Base-by-base conservation (phyloP, 2,888 invertebrate genomes). In the Odontomyia ornata region DNA sequence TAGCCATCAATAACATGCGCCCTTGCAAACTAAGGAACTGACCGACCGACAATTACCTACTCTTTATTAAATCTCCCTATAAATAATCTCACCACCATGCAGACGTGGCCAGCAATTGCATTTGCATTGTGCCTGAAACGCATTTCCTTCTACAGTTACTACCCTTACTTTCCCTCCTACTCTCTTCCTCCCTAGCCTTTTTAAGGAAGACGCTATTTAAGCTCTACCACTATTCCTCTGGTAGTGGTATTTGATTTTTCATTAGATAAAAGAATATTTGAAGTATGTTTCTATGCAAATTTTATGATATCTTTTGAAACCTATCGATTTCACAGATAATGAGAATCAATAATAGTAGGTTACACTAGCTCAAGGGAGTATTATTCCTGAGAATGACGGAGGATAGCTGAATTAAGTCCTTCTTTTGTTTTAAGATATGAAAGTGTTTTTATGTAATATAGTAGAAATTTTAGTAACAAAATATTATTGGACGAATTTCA, bases 281-380 rank as follows among this genome's bases (percentile, higher is more conserved):
- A 69, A 25, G 30, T 60, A 64, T n/a, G 9, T 64, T 64, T 2
- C 18, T 57, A 43, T 73, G 73, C 25, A 73, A 73, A 73, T 73
- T 30, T 13, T 36, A 21, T 57, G 21, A 15, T 60, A 60, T 18
- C 27, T n/a, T 30, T 23, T 57, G 57, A 73, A 23, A 15, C 43
- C 18, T 73, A 73, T 73, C 57, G 60, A 73, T 60, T 73, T 57
- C 23, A 5, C 23, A n/a, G 64, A 30, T 25, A 30, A 23, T 23
- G 60, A 52, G 18, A 52, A 52, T 52, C 3, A 18, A 52, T 15
- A 9, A 36, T 9, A 36, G 36, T 36, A 36, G 52, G 15, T 52
- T 18, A 52, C 52, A 52, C n/a, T 13, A 4, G 3, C 7, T 52
- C 28, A 2, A 1, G 3, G 13, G 1, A n/a, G 28, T 30, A 15